Conservation (phyloP, 2,113 vertebrate species). For the Anthoscopus minutus region DNA sequence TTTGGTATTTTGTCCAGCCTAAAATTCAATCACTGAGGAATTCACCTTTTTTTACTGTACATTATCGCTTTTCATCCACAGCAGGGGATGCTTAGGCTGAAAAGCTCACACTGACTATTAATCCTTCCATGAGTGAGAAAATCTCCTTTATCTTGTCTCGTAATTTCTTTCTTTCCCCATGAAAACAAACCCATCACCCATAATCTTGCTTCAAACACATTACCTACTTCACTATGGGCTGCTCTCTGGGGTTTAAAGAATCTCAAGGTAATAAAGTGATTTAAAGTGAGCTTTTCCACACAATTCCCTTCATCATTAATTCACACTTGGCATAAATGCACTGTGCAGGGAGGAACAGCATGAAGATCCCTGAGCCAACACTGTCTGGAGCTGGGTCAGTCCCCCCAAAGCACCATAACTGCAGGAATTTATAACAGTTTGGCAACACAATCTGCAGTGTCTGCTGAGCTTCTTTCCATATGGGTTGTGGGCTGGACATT, state of each 20-base stretch:
- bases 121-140: neutral
- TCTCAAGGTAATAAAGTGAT: neutral
- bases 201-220: neutral
- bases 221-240: neutral
- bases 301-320: neutral
- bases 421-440: neutral
- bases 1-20: neutral
- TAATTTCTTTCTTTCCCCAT: neutral
- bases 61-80: neutral
- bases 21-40: neutral
- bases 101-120: neutral
- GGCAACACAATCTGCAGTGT: neutral
- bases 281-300: neutral
- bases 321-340: neutral
- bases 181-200: neutral
- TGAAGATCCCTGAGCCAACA: neutral
- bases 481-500: neutral
- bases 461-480: neutral
- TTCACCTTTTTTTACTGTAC: neutral
- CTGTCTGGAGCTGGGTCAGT: neutral
- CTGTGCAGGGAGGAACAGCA: neutral
- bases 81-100: neutral
- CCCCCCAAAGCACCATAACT: neutral
- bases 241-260: neutral
- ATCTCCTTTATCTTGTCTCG: neutral